Base-by-base conservation (phyloP, 2,888 invertebrate genomes). In the Notodonta dromedarius region DNA sequence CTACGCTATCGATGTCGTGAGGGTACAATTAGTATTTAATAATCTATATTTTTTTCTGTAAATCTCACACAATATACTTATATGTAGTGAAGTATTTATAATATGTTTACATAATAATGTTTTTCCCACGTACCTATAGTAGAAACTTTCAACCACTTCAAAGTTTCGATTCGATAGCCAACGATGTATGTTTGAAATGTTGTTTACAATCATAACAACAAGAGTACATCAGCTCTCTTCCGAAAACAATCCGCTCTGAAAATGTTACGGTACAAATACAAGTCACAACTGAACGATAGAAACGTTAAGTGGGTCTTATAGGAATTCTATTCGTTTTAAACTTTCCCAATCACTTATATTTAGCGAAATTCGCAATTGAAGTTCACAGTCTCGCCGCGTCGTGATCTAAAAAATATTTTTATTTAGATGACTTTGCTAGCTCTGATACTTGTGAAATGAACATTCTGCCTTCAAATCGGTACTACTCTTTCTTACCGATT, bases 191-290 rank as follows among this genome's bases (percentile, higher is more conserved):
- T 61, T 55, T 35, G 16, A 52, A 56, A 61, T 39, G 62, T 65
- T 65, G 72, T 70, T 71, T 70, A 67, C 59, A 57, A 13, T 42
- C 24, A 58, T 11, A 50, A 8, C 57, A 53, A 50, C 54, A 58
- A 24, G 48, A 52, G n/a, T 12, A 11, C 59, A 59, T 35, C 35
- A 16, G 24, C 35, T 56, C 54, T 59, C 44, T 12, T 35, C 40
- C 32, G n/a, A 55, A 64, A 66, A 62, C 52, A 0, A 32, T 32
- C 50, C 53, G 56, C 8, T 52, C 4, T 8, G 53, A 51, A 24
- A 63, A 57, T 32, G 53, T 63, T 51, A 4, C 42, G 51, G 4
- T 35, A 61, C 57, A 24, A n/a, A 24, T 24, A 24, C 24, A 24
- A 24, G 24, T 24, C 2, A 24, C 24, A 60, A 63, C 48, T 55